Conservation (phyloP, 2,888 invertebrate genomes). For the Myopa tessellatipennis region DNA sequence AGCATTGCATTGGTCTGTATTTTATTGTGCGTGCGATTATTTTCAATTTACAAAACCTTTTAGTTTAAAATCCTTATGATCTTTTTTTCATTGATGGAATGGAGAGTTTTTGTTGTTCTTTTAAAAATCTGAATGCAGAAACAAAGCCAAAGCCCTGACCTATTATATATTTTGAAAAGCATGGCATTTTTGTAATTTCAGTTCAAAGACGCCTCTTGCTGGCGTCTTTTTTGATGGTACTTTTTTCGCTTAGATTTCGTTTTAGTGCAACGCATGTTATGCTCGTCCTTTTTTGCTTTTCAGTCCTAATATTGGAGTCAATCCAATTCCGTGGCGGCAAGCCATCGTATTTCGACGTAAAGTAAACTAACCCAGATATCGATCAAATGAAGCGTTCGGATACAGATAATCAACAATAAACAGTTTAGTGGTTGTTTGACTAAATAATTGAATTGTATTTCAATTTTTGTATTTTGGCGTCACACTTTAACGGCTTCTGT, state of each 20-base stretch:
- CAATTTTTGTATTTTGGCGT: too few relatives aligned
- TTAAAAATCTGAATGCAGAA: neutral
- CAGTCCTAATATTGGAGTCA: slow-evolving; percentile 14
- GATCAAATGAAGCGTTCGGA: too few relatives aligned
- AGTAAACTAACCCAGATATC: too few relatives aligned
- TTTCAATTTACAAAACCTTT: neutral
- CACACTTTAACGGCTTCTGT: too few relatives aligned
- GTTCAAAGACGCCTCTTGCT: neutral
- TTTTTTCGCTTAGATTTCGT: neutral
- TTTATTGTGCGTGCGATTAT: neutral
- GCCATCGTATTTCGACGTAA: neutral
- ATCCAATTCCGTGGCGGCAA: slow-evolving; percentile 18
- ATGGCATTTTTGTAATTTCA: neutral
- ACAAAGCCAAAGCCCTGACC: slow-evolving; percentile 9
- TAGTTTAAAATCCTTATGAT: too few relatives aligned
- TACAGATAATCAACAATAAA: too few relatives aligned
- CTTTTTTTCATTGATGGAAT: too few relatives aligned
- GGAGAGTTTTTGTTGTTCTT: too few relatives aligned
- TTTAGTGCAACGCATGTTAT: neutral
- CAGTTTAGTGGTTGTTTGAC: too few relatives aligned
- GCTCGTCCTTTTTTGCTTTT: neutral
- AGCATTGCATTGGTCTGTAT: neutral
- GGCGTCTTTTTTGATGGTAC: slow-evolving; percentile 1
- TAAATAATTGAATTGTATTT: too few relatives aligned
- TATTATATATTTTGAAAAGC: slow-evolving; percentile 8